A percentile compares a stretch with the other conserved stretches of the same genome.
Conservation (phyloP, 23 tunicate species). For the Aplidium turbinatum region DNA sequence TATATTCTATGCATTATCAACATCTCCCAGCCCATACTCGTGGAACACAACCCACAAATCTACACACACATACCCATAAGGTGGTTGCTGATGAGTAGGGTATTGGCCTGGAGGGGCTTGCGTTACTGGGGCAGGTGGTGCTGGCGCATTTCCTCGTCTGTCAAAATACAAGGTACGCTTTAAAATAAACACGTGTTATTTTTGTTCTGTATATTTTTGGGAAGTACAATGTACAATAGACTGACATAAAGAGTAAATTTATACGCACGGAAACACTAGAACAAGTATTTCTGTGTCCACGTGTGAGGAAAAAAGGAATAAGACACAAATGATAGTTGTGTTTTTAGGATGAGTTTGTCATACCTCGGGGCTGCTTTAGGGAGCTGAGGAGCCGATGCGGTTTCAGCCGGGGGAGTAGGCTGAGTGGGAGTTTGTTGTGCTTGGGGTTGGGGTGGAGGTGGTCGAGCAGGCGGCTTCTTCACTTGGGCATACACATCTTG, state of each 20-base stretch:
- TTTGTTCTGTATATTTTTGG: neutral
- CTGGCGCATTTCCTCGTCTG: neutral
- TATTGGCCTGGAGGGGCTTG: conserved; percentile 57
- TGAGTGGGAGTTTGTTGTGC: conserved; percentile 39
- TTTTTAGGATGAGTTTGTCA: neutral
- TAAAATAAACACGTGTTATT: neutral
- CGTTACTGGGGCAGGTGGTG: conserved; percentile 29
- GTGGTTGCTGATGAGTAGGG: conserved; percentile 59
- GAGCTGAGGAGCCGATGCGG: conserved; percentile 10
- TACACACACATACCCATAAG: conserved; percentile 56
- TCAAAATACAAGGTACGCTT: neutral
- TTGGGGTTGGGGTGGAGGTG: conserved; percentile 71
- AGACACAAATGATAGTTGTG: neutral
- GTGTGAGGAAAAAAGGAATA: neutral
- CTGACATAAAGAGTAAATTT: neutral
- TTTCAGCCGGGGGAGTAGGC: conserved; percentile 29
- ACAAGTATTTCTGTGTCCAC: no score
- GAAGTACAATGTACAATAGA: neutral
- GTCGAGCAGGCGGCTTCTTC: conserved; percentile 54
- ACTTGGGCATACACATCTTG: conserved; percentile 52
- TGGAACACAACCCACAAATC: no score
- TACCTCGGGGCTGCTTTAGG: conserved; percentile 92
- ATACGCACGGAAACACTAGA: no score
- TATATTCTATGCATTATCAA: neutral
- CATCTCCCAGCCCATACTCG: neutral